phyloP scores from a whole-genome alignment of 2,888 invertebrate species.

The Choristoneura rosaceana region DNA sequence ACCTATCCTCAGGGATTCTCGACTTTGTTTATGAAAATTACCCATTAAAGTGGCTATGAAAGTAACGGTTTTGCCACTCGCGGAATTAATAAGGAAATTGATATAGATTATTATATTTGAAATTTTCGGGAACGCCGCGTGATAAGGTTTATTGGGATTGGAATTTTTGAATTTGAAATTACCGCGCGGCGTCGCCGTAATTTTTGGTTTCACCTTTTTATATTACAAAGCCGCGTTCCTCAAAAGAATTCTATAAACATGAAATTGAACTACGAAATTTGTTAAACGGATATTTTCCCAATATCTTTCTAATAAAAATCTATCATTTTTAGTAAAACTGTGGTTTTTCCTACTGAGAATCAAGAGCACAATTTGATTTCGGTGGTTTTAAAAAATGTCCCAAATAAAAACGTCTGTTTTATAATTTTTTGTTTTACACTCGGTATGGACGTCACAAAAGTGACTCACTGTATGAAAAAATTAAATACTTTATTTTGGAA shows the following conservation, averaged over 20 bases:
- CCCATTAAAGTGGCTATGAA: constrained; percentile 85
- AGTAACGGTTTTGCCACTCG: constrained; percentile 83
- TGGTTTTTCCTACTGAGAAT: no score
- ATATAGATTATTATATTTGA: constrained; percentile 77
- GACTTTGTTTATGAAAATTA: constrained; percentile 85
- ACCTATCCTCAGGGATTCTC: constrained; percentile 75
- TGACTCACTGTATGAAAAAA: not conserved
- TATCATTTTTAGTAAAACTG: no score
- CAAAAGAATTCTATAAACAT: not conserved
- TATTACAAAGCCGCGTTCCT: not conserved
- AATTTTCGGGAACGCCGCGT: constrained; percentile 48
- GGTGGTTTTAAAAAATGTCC: no score
- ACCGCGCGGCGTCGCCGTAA: not conserved
- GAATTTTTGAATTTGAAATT: constrained; percentile 35
- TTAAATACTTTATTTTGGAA: no score
- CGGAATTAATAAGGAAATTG: constrained; percentile 85
- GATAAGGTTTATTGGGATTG: constrained; percentile 45
- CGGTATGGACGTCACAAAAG: no score
- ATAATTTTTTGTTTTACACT: no score
- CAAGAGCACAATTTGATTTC: no score
- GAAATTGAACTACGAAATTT: not conserved
- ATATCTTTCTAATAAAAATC: no score
- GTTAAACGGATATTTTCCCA: no score
- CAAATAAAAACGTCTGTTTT: no score
- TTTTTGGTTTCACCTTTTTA: not conserved